Base-by-base conservation (phyloP, 2,888 invertebrate genomes). In the Augiades crinisus region DNA sequence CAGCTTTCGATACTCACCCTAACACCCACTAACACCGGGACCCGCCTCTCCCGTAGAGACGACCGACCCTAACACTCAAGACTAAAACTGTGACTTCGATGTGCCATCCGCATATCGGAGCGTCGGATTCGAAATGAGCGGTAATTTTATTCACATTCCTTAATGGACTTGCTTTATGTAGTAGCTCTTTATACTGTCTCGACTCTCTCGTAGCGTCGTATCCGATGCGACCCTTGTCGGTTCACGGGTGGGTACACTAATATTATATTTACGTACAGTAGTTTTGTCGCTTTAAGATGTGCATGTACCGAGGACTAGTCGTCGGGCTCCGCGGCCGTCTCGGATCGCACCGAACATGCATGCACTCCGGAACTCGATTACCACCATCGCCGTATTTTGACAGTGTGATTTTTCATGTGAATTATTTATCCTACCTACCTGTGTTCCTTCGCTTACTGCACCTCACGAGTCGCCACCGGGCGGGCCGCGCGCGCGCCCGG, bases 211-310 rank as follows among this genome's bases (percentile, higher is more conserved):
- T 86, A 86, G 87, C 84, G 80, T 84, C 81, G 78, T 78, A 69
- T 70, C 61, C 69, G 68, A 78, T 76, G 81, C 77, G 81, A 79
- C 75, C 43, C 50, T 50, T 81, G 82, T 83, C 86, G 84, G 83
- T 83, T 76, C 63, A 78, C 76, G 87, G 87, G 86, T 88, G 87
- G 87, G 88, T 87, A 86, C 86, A 85, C 86, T 87, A 85, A 86
- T 86, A 79, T 84, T 84, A 81, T 84, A 79, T 85, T 82, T 86
- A 85, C 85, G 82, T 87, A 85, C 75, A 81, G 88, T 88, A 88
- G 88, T 85, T 82, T 84, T 84, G 86, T 83, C 82, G 87, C 86
- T 87, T 86, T 81, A 82, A 78, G 80, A 82, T 81, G 86, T 88
- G 87, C 87, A 87, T 87, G 86, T 76, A 65, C 61, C 71, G 79